Evolutionary conservation across 2,113 vertebrate species (phyloP), one percentile per base, ranked within the genome.

Genomic region (Hypomesus transpacificus): DNA sequence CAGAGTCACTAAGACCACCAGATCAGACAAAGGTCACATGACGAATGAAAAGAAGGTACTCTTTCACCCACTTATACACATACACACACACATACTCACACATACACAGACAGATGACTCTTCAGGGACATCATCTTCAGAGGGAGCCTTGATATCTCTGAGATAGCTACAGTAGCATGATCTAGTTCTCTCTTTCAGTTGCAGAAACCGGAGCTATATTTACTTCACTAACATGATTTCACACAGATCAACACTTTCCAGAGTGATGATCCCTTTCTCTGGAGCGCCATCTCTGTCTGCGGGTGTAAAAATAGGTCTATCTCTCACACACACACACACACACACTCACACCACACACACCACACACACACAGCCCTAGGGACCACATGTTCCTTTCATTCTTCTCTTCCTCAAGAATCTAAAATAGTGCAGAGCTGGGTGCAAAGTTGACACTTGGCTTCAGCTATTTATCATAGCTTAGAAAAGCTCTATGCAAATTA

Each of bases 231-330:
- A 68, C 66, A 70, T 72, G 59, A 75, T 62, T 76, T 71, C 51
- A 65, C 60, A 64, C 54, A 46, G 28, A 65, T 61, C 57, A 78
- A 73, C 71, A 58, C 17, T 65, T 61, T 69, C 53, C 60, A 59
- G 52, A 34, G 17, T 71, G 52, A 62, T 68, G 26, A 58, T 75
- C 72, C 39, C 75, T 78, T 46, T 75, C 60, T 71, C 54, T 74
- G 39, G 6, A 56, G 53, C 53, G 21, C 18, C 46, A 60, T 66
- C 66, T 57, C 65, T 70, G 52, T 69, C 66, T 66, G n/a, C 34
- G 21, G 22, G 65, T 74, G 28, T 78, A 78, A 73, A 78, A 78
- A 75, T 81, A 81, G 65, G 66, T 39, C 28, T 14, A 16, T 4
- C 59, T 4, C 57, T 67, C 39, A 11, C 39, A 46, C 39, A 46